Percentiles rank a stretch among this genome's conserved stretches.
Conservation (phyloP, 2,113 vertebrate species). For the Platanista minor region DNA sequence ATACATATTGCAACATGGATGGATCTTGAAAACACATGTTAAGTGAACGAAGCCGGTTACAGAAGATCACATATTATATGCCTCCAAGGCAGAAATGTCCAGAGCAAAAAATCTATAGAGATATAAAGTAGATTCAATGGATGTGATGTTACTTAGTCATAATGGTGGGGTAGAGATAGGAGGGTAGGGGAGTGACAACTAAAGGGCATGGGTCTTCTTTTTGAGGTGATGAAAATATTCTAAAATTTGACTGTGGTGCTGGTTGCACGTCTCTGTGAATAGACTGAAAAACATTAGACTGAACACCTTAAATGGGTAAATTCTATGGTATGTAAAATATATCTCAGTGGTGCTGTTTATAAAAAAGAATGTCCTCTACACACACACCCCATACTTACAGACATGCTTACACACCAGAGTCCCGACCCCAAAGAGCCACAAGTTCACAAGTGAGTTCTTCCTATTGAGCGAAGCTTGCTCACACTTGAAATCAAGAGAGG, state of each 20-base stretch:
- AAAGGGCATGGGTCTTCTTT: background rate
- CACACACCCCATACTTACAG: background rate
- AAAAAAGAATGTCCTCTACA: background rate
- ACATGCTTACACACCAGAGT: rapidly evolving
- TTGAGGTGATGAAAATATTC: too few species aligned
- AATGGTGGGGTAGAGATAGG: rapidly evolving
- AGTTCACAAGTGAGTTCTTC: background rate
- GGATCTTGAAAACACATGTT: too few species aligned
- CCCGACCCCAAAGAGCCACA: background rate
- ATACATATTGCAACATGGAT: background rate
- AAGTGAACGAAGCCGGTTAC: background rate
- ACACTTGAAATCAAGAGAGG: background rate
- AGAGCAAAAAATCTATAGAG: background rate
- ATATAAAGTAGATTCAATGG: too few species aligned
- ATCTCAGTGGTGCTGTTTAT: background rate
- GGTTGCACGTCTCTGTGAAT: rapidly evolving
- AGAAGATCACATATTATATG: rapidly evolving
- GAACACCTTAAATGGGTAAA: too few species aligned
- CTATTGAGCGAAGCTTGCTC: background rate
- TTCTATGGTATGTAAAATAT: rapidly evolving
- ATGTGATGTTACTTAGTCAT: rapidly evolving
- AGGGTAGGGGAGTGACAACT: background rate
- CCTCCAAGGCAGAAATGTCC: too few species aligned
- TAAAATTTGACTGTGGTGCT: rapidly evolving
- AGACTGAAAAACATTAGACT: rapidly evolving